These are phyloP conservation scores for Acronicta alni DNA, from an alignment of 2,888 invertebrate genomes.

Conservation along the genomic window DNA sequence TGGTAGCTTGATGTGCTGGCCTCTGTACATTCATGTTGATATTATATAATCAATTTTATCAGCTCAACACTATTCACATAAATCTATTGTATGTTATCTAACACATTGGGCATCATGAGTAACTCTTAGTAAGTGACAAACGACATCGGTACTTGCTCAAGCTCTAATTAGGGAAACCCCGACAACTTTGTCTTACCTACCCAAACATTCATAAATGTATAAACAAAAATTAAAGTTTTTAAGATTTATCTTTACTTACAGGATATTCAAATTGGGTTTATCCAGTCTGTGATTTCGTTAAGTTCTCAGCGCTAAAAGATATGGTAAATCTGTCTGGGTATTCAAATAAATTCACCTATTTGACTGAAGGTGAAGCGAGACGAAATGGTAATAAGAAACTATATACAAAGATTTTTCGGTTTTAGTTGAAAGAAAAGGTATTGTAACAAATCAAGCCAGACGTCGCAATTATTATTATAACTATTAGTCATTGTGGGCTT, in stretches of 20 bases:
- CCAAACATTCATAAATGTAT: neutral
- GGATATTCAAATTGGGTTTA: slow-evolving; percentile 3
- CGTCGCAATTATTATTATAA: slow-evolving; percentile 29
- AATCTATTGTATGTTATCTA: slow-evolving; percentile 4
- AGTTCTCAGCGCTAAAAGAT: neutral
- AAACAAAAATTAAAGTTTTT: neutral
- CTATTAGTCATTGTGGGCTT: slow-evolving; percentile 43
- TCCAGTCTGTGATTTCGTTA: neutral
- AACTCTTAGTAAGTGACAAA: slow-evolving; percentile 5
- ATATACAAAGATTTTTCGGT: too few species aligned
- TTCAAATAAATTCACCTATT: neutral
- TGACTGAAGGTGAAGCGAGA: neutral
- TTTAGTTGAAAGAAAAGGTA: neutral
- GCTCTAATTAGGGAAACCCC: slow-evolving; percentile 24
- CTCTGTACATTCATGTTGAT: too few species aligned
- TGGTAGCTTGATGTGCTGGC: too few species aligned
- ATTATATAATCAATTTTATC: neutral
- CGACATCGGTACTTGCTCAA: neutral
- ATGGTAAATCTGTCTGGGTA: neutral
- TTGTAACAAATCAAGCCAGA: slow-evolving; percentile 7
- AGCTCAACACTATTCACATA: neutral
- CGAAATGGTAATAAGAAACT: neutral
- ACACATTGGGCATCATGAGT: neutral
- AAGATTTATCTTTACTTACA: neutral
- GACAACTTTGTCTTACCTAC: neutral